phyloP scores from a whole-genome alignment of 2,113 vertebrate genomes.

The Podocnemis expansa region DNA sequence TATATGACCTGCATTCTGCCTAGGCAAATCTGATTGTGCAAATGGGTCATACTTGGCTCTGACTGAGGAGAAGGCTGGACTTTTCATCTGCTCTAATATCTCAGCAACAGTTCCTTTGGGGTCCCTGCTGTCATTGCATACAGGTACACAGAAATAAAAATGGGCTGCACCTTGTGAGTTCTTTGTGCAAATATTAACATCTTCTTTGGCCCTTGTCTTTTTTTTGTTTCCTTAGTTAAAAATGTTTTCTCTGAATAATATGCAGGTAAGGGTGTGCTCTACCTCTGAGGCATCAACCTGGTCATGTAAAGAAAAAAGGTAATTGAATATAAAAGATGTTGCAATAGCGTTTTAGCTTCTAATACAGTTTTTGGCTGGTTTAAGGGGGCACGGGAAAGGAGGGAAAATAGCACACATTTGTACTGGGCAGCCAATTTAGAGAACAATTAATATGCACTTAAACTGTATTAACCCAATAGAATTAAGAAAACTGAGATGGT shows the following conservation, averaged over 20 bases:
- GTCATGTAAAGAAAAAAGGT: not conserved
- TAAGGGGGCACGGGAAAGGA: not conserved
- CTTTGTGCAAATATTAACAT: not conserved
- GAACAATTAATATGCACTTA: conserved; percentile 1
- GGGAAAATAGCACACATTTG: not conserved
- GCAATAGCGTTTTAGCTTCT: not conserved
- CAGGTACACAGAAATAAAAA: not conserved
- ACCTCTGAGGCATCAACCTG: conserved; percentile 36
- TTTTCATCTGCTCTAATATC: conserved; percentile 60
- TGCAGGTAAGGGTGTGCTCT: conserved; percentile 45
- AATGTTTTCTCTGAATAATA: conserved; percentile 28
- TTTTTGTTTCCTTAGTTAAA: conserved; percentile 53
- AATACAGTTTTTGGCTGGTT: conserved; percentile 16
- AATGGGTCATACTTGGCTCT: conserved; percentile 1
- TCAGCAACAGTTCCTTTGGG: conserved; percentile 41
- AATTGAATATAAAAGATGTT: conserved; percentile 6
- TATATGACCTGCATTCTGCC: not conserved
- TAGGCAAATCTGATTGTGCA: not conserved
- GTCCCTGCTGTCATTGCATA: conserved; percentile 21
- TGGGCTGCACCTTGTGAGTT: not conserved
- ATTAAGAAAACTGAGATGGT: conserved; percentile 12
- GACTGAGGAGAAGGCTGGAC: not conserved
- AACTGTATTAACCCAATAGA: not conserved
- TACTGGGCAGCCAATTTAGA: not conserved
- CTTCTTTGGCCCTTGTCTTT: conserved; percentile 11